Percentiles rank a stretch among this genome's conserved stretches.
Evolutionary conservation across 2,113 vertebrate genomes (phyloP).

Genomic region (Calidris pugnax): DNA sequence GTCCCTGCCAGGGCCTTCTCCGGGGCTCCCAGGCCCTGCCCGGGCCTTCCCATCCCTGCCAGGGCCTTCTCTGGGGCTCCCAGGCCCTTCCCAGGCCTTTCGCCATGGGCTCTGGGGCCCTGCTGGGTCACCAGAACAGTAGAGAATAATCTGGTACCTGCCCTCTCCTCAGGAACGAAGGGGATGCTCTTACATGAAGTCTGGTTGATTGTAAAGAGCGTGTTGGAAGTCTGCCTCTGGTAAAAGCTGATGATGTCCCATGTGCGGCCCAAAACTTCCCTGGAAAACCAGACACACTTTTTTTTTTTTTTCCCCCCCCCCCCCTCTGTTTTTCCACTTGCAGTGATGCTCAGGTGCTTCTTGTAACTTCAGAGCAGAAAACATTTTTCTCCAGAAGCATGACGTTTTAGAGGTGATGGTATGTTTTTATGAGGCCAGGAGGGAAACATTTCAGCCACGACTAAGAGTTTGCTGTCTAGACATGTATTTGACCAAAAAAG

Average conservation of each 20-base stretch:
- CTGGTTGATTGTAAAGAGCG: background rate
- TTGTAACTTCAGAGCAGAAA: background rate
- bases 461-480: slow-evolving; percentile 18
- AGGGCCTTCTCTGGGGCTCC: no score
- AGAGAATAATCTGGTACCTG: background rate
- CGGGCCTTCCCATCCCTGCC: no score
- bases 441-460: background rate
- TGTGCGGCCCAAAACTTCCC: background rate
- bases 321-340: background rate
- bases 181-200: background rate
- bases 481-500: background rate
- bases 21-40: no score
- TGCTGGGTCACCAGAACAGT: no score
- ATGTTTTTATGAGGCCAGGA: slow-evolving; percentile 25
- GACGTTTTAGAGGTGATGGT: background rate
- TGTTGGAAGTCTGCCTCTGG: no score
- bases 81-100: no score
- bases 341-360: background rate
- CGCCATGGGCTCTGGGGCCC: no score
- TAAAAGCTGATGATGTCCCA: background rate
- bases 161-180: background rate
- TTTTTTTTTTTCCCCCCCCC: background rate
- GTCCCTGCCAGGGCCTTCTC: no score
- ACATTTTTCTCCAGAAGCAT: background rate
- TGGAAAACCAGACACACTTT: background rate